A percentile compares a stretch with the other conserved stretches of the same genome.
These are phyloP conservation scores for Stegana nigrithorax DNA, from an alignment of 2,888 invertebrate genomes.

Conservation along the genomic window DNA sequence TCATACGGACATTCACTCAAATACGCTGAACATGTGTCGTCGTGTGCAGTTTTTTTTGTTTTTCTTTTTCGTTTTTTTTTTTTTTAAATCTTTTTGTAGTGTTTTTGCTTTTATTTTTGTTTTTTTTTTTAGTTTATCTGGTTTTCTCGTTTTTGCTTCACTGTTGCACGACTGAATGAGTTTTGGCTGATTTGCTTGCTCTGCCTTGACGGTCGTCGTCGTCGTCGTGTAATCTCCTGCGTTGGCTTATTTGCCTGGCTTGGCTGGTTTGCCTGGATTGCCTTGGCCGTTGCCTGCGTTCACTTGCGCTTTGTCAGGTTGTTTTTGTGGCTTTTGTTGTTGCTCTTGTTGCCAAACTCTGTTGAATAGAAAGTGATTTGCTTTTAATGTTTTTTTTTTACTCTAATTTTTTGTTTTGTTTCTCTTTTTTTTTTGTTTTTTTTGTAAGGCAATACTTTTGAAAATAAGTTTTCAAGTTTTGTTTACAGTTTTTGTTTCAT, in stretches of 20 bases:
- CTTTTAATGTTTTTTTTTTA: conserved; percentile 39
- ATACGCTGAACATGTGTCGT: conserved; percentile 38
- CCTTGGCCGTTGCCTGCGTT: no score
- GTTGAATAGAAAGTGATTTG: conserved; percentile 56
- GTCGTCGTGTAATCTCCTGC: background rate
- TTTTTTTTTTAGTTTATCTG: conserved; percentile 30
- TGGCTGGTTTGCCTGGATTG: no score
- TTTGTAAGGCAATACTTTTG: background rate
- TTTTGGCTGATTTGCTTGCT: conserved; percentile 21
- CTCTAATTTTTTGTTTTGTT: background rate
- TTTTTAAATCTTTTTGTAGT: no score
- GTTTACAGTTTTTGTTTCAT: no score
- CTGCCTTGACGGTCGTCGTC: background rate
- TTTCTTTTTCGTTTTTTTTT: conserved; percentile 25
- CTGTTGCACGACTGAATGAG: conserved; percentile 15
- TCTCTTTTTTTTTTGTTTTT: background rate
- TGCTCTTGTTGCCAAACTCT: conserved; percentile 26
- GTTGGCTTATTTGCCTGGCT: no score
- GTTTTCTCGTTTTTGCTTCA: background rate
- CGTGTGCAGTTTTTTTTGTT: conserved; percentile 18
- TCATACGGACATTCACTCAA: conserved; percentile 19
- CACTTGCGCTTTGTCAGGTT: background rate
- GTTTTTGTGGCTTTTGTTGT: background rate
- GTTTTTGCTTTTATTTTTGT: conserved; percentile 22
- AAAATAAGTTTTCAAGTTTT: conserved; percentile 14